Evolutionary conservation across 2,797 vertebrate species (phyloP).

Genomic region (Ispidina lecontei): DNA sequence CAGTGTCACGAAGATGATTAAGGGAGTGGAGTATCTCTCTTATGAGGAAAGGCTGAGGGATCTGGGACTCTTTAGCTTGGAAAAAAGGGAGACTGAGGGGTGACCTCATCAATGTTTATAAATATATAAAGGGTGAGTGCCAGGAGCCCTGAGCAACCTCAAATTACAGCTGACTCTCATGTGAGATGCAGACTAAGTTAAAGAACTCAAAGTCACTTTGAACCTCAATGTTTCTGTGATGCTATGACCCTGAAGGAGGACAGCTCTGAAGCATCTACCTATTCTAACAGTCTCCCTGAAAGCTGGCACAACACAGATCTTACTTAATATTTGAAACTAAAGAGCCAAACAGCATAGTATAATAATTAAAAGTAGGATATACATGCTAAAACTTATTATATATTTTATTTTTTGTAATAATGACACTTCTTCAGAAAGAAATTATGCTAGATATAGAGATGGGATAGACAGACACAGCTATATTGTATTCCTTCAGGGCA

Average conservation of each 20-base stretch:
- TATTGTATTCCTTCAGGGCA: not conserved
- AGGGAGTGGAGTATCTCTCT: too few species aligned
- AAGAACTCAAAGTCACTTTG: not conserved
- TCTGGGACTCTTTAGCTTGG: too few species aligned
- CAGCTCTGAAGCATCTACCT: not conserved
- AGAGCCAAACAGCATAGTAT: not conserved
- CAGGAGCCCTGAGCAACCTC: not conserved
- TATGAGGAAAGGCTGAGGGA: too few species aligned
- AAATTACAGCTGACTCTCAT: not conserved
- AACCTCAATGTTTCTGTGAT: not conserved
- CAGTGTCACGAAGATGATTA: too few species aligned
- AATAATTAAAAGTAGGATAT: not conserved
- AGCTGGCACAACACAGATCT: not conserved
- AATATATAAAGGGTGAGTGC: too few species aligned
- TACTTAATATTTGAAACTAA: not conserved
- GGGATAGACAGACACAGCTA: not conserved
- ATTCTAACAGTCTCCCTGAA: not conserved
- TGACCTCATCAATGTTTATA: too few species aligned
- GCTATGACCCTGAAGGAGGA: not conserved
- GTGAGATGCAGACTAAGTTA: not conserved
- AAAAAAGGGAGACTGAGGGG: too few species aligned
- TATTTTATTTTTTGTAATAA: not conserved
- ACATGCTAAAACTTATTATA: not conserved
- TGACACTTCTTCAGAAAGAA: not conserved
- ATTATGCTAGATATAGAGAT: not conserved